Conservation (phyloP, 2,888 invertebrate species). For the Sinohyriopsis cumingii region DNA sequence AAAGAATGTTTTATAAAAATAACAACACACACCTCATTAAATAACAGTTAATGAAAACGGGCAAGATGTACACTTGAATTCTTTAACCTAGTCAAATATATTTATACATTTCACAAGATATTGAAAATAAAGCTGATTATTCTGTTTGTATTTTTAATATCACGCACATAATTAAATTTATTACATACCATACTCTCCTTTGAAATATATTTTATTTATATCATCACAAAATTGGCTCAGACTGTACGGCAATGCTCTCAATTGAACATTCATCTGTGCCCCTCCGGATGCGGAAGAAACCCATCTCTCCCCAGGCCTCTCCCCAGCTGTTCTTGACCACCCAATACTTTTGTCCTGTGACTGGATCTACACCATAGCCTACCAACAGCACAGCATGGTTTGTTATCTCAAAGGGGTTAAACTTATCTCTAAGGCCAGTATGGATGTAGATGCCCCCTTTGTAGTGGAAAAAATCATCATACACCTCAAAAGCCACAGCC, state of each 20-base stretch:
- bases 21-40: no score
- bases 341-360: slow-evolving; percentile 69
- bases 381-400: slow-evolving; percentile 74
- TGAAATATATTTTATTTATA: not conserved
- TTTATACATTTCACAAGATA: no score
- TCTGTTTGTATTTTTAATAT: no score
- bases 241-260: slow-evolving; percentile 70
- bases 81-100: no score
- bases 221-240: slow-evolving; percentile 53
- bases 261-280: slow-evolving; percentile 71
- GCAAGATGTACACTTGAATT: no score
- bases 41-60: no score
- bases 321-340: slow-evolving; percentile 73
- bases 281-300: slow-evolving; percentile 69
- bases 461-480: slow-evolving; percentile 71
- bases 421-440: slow-evolving; percentile 64
- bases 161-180: no score
- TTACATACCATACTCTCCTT: no score
- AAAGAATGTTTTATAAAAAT: no score
- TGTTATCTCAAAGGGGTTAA: slow-evolving; percentile 73
- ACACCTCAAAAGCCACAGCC: slow-evolving; percentile 73
- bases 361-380: slow-evolving; percentile 72
- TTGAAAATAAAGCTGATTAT: no score
- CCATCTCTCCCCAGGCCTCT: slow-evolving; percentile 67
- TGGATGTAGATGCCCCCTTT: slow-evolving; percentile 73